Base-by-base conservation (phyloP, 1,140 invertebrate species). In the Andricus grossulariae region DNA sequence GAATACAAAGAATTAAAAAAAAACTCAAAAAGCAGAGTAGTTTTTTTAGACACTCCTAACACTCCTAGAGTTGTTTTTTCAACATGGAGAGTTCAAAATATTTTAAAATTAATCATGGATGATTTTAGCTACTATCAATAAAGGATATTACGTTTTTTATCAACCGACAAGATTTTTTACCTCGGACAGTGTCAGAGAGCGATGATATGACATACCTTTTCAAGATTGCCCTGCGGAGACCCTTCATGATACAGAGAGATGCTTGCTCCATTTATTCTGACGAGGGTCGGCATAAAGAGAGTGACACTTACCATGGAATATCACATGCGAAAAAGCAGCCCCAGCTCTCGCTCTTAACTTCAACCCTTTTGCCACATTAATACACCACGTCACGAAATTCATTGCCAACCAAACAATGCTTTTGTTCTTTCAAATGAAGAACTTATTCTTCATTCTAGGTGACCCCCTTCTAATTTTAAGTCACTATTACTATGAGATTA, bases 361-460 rank as follows among this genome's bases (percentile, higher is more conserved):
- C 25, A 66, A 39, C 60, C 32, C 32, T 66, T 66, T 66, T 66
- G 15, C 21, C 16, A 32, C 25, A 32, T 66, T 66, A 66, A 66
- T 39, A n/a, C 25, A 66, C 60, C 32, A 66, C 39, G 60, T 66
- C 60, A 66, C 60, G 25, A 66, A 66, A 66, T 66, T 66, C 57
- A 15, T 66, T 66, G 57, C 15, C 25, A 66, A n/a, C 2, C 16
- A 66, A 16, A 39, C 32, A 66, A 16, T 39, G 60, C 25, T 32
- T 1, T 15, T 16, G 10, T 39, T 45, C 12, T 66, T 32, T 13
- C 25, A 66, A 32, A 8, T 39, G 60, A 66, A 66, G 21, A 66
- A 25, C n/a, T 18, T 45, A 45, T 45, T 45, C 11, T 54, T 8
- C 7, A 54, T 19, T 6, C 52, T 19, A 54, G 52, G 52, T 54